Base-by-base conservation (phyloP, 1,140 invertebrate genomes). In the Coelopa frigida region DNA sequence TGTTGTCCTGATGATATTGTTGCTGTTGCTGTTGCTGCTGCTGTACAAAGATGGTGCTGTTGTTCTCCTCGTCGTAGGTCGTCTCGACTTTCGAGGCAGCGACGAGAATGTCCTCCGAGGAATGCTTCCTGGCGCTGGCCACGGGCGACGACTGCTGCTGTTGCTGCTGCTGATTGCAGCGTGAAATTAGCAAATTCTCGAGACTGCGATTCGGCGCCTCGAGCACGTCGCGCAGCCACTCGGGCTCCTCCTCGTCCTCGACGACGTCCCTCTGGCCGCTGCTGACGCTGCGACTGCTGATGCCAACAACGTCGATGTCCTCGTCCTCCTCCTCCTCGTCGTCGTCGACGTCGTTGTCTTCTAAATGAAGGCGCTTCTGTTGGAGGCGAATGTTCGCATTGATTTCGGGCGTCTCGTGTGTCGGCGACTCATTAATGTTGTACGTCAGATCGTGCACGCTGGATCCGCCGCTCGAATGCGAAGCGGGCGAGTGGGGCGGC, bases 181-280 rank as follows among this genome's bases (percentile, higher is more conserved):
- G 41, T 47, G 50, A 45, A 45, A 66, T 66, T 18, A 66, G 43
- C 22, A 67, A 56, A 51, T 68, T 68, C 42, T 68, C 64, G 44
- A 67, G 40, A 50, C 63, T 68, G 27, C 63, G 62, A 40, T 68
- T 77, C 32, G 73, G 72, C 35, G 68, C 73, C 46, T 76, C 76
- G 27, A 76, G 64, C 12, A 74, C 75, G 58, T 78, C 75, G 35
- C 74, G 73, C 32, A 77, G 56, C 75, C 76, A 78, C 55, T 78
- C 75, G 37, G 75, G 71, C 44, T 76, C 75, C 50, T 77, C 76
- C 50, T 72, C 73, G 41, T 70, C 57, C 51, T 71, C 71, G 23
- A 61, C 68, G 27, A 75, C 64, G 54, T 68, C 64, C 41, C 55
- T 40, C 50, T 57, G 49, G 52, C 53, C 20, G 55, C 62, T 5